Evolutionary conservation across 1,140 invertebrate genomes (phyloP), one percentile per base, ranked within the genome.

Genomic region (Phenacoccus solenopsis): DNA sequence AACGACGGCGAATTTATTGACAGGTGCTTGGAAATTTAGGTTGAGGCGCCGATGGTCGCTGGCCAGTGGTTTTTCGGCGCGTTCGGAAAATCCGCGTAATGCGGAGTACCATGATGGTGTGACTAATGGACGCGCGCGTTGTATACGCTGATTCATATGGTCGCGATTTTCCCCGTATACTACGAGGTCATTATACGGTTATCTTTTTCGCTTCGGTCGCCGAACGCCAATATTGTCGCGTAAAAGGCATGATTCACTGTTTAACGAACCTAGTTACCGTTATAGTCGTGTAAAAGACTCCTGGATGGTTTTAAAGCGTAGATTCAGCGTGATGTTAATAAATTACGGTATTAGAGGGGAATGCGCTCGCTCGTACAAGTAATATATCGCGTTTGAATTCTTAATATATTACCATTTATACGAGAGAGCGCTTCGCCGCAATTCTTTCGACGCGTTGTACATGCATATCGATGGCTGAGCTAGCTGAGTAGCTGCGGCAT

Each of bases 351-450:
- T 49, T 49, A 49, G 38, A 49, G 38, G 38, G 38, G 38, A 9
- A 9, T 49, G 16, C 38, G 38, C 38, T 10, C 3, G 16, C 38
- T 49, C 12, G 12, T 49, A 16, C 16, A n/a, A 49, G 38, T 49
- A 49, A 49, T 49, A 49, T 49, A 49, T 49, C 38, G 38, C 38
- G 38, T 49, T 49, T 49, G 38, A 49, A 49, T 49, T 49, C 38
- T 16, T 49, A 49, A 49, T 49, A 49, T 49, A 49, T 49, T 49
- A 49, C 38, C 38, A 49, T 49, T 49, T 49, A n/a, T 49, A 49
- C 38, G 38, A 49, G 38, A 49, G 38, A 49, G 38, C 16, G 16
- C 38, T n/a, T 49, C 5, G 38, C 16, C 16, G 16, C 16, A n/a
- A n/a, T 49, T 16, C 38, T 49, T 49, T 49, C 38, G 5, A 49